Evolutionary conservation across 2,113 vertebrate species (phyloP).

Genomic region (Epinephelus fuscoguttatus): DNA sequence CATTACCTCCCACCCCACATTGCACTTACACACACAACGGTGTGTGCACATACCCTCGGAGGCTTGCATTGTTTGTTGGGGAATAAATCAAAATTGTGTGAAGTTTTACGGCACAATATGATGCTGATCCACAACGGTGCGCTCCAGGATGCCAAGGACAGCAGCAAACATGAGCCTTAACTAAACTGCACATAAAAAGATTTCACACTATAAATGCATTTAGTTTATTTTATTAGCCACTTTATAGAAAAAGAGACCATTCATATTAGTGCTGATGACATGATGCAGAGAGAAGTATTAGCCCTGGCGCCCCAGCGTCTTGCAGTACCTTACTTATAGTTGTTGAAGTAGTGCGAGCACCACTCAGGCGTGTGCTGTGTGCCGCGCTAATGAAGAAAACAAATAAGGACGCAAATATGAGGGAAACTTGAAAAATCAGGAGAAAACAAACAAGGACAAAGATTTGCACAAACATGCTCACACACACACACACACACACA

Average conservation of each 20-base stretch:
- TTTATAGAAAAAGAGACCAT: neutral
- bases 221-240: neutral
- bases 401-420: conserved; percentile 1
- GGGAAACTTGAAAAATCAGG: neutral
- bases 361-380: neutral
- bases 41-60: conserved; percentile 22
- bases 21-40: neutral
- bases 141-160: conserved; percentile 34
- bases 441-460: conserved; percentile 52
- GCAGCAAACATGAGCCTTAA: neutral
- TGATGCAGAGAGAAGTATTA: neutral
- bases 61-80: conserved; percentile 28
- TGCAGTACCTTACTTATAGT: neutral
- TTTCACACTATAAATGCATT: neutral
- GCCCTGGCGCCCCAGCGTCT: neutral
- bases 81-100: conserved; percentile 55
- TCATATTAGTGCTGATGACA: neutral
- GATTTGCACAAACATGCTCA: conserved; percentile 48
- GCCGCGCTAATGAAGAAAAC: neutral
- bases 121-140: conserved; percentile 24
- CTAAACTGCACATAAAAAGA: neutral
- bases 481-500: conserved; percentile 35
- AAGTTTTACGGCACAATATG: conserved; percentile 31
- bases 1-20: conserved; percentile 45
- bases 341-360: neutral